A percentile compares a stretch with the other conserved stretches of the same genome.
Evolutionary conservation across 2,888 invertebrate species (phyloP).

Genomic region (Laspeyria flexula): DNA sequence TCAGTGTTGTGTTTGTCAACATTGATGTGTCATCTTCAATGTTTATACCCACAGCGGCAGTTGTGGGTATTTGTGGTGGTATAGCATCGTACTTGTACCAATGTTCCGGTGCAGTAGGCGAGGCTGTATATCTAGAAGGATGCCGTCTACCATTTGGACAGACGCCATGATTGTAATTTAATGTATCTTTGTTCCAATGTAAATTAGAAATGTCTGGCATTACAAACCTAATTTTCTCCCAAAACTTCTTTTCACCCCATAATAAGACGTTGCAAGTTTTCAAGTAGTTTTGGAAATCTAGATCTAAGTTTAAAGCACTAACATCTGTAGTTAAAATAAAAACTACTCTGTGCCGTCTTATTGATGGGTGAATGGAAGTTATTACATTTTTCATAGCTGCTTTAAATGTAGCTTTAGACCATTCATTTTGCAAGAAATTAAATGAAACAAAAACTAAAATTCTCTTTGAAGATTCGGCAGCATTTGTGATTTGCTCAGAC

Average conservation of each 20-base stretch:
- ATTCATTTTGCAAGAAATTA: slow-evolving; percentile 93
- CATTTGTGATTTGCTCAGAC: slow-evolving; percentile 87
- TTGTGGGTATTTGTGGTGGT: slow-evolving; percentile 84
- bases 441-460: slow-evolving; percentile 93
- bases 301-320: slow-evolving; percentile 90
- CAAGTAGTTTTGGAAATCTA: slow-evolving; percentile 90
- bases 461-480: slow-evolving; percentile 88
- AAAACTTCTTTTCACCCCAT: slow-evolving; percentile 94
- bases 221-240: slow-evolving; percentile 94
- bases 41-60: slow-evolving; percentile 80
- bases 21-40: slow-evolving; percentile 87
- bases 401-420: slow-evolving; percentile 93
- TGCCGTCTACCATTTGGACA: slow-evolving; percentile 86
- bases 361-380: slow-evolving; percentile 88
- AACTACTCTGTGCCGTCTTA: slow-evolving; percentile 86
- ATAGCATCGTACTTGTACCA: slow-evolving; percentile 90
- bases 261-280: slow-evolving; percentile 90
- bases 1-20: slow-evolving; percentile 87
- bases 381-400: slow-evolving; percentile 91
- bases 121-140: slow-evolving; percentile 89
- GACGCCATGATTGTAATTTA: slow-evolving; percentile 83
- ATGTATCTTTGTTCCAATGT: slow-evolving; percentile 86
- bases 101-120: slow-evolving; percentile 89
- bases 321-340: slow-evolving; percentile 87
- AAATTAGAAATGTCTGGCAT: slow-evolving; percentile 91